A percentile compares a stretch with the other conserved stretches of the same genome.
Conservation (phyloP, 2,113 vertebrate species). For the Daphoenositta chrysoptera region DNA sequence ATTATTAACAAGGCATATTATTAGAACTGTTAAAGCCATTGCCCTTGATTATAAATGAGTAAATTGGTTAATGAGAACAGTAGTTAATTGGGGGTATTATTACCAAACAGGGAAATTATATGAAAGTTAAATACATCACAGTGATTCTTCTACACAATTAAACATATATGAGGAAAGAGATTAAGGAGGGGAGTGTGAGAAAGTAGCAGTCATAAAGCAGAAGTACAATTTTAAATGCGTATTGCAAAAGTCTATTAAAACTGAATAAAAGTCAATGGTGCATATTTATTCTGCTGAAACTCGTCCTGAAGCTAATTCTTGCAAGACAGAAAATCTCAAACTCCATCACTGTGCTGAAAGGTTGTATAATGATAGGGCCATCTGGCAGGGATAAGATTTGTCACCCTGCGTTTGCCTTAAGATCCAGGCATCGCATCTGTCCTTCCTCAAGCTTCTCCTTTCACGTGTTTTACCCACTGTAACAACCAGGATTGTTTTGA, state of each 20-base stretch:
- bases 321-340: not conserved
- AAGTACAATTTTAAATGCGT: not conserved
- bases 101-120: slow-evolving; percentile 52
- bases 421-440: not conserved
- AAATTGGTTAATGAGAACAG: slow-evolving; percentile 58
- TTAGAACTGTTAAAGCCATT: slow-evolving; percentile 36
- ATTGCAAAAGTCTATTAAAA: not conserved
- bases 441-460: not conserved
- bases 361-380: not conserved
- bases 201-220: slow-evolving; percentile 2
- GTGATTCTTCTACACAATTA: slow-evolving; percentile 32
- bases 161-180: not conserved
- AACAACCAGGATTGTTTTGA: not conserved
- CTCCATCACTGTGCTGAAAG: not conserved
- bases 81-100: slow-evolving; percentile 53
- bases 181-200: slow-evolving; percentile 3
- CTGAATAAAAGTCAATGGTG: slow-evolving; percentile 19
- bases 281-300: slow-evolving; percentile 22
- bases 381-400: not conserved
- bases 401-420: not conserved
- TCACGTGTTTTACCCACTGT: not conserved
- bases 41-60: slow-evolving; percentile 54
- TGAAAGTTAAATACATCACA: slow-evolving; percentile 53
- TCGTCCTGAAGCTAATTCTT: not conserved
- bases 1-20: slow-evolving; percentile 44